Conservation (phyloP, 2,888 invertebrate genomes). For the Protophormia terraenovae region DNA sequence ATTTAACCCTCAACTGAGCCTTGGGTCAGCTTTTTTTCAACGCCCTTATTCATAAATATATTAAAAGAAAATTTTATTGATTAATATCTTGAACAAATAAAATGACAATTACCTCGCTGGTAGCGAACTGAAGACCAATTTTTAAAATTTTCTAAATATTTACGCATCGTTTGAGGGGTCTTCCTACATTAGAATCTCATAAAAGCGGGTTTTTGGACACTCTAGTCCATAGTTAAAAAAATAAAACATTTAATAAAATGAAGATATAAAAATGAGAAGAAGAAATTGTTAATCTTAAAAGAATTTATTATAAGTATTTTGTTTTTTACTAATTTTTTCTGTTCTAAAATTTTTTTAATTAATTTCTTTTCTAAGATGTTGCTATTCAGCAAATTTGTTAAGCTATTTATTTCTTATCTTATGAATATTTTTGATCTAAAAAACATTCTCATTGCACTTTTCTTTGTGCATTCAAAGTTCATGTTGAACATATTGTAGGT, state of each 20-base stretch:
- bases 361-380: constrained; percentile 19
- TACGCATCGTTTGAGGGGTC: too few relatives aligned
- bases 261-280: neutral
- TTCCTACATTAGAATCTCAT: too few relatives aligned
- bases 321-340: neutral
- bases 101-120: too few relatives aligned
- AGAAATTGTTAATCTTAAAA: constrained; percentile 14
- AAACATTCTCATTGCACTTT: neutral
- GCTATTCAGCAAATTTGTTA: neutral
- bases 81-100: too few relatives aligned
- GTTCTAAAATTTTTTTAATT: constrained; percentile 38
- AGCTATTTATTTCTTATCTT: neutral
- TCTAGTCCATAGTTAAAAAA: neutral
- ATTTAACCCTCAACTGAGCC: too few relatives aligned
- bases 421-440: neutral
- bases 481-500: constrained; percentile 18
- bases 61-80: too few relatives aligned
- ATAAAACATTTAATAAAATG: neutral
- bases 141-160: too few relatives aligned
- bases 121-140: too few relatives aligned
- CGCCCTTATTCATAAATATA: too few relatives aligned
- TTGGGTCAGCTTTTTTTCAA: too few relatives aligned
- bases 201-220: too few relatives aligned
- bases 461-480: neutral
- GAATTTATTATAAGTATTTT: neutral